Conservation (phyloP, 2,888 invertebrate genomes). For the Rhogogaster chlorosoma region DNA sequence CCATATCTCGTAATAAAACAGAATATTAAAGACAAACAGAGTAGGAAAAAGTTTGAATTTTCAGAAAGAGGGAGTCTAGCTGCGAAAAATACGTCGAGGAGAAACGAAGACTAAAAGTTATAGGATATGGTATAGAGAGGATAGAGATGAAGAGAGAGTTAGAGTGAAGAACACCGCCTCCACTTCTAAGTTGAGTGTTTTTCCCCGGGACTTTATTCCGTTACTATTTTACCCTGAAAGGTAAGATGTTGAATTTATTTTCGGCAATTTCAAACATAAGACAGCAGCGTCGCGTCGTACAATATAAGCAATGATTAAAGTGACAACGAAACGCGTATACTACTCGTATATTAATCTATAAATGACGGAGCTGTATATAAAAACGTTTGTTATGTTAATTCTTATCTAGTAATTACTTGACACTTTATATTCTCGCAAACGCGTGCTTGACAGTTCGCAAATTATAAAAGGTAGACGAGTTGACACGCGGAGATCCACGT, state of each 20-base stretch:
- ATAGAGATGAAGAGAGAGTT: background rate
- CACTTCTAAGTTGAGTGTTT: constrained; percentile 25
- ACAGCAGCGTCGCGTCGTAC: too few species aligned
- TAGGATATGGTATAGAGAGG: background rate
- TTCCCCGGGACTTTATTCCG: background rate
- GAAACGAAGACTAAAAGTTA: background rate
- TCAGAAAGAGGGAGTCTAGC: background rate
- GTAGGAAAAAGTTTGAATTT: background rate
- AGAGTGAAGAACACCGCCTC: constrained; percentile 1
- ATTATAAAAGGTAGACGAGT: background rate
- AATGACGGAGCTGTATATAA: background rate
- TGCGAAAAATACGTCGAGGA: background rate
- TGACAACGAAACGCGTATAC: background rate
- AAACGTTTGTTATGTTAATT: background rate
- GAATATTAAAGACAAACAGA: background rate
- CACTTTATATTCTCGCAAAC: background rate
- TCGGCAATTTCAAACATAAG: too few species aligned
- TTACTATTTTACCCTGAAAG: background rate
- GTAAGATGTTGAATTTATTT: background rate
- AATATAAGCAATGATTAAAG: background rate
- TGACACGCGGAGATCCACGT: background rate
- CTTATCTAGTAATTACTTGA: background rate
- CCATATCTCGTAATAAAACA: background rate
- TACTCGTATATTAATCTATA: background rate
- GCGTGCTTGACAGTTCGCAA: background rate